phyloP scores from a whole-genome alignment of 2,888 invertebrate species.

The Hoplodrina blanda region DNA sequence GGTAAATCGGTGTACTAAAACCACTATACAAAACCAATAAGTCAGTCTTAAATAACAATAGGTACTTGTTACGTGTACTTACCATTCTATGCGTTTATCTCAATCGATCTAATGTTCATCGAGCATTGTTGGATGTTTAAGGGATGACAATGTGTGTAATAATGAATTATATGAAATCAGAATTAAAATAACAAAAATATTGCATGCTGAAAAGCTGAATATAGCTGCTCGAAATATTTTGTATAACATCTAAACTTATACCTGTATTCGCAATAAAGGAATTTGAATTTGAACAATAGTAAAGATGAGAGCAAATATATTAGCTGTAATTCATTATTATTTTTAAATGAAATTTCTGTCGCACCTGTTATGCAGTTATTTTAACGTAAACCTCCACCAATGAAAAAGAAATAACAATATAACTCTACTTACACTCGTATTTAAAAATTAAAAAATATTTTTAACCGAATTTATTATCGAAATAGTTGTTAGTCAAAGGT shows the following conservation, averaged over 20 bases:
- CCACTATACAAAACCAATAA: neutral
- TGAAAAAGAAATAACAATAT: neutral
- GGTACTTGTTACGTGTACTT: too few relatives aligned
- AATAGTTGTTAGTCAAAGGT: neutral
- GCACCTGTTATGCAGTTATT: neutral
- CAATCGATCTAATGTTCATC: neutral
- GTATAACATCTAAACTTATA: too few relatives aligned
- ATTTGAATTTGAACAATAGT: too few relatives aligned
- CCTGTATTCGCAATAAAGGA: too few relatives aligned
- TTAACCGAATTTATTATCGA: neutral
- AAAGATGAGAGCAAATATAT: neutral
- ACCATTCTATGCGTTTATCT: neutral
- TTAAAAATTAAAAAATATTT: slow-evolving; percentile 9
- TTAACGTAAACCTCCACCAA: neutral
- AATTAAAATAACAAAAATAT: too few relatives aligned
- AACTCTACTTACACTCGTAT: neutral
- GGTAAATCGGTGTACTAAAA: neutral
- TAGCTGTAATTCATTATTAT: neutral
- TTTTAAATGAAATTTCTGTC: neutral
- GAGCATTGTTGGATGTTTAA: neutral
- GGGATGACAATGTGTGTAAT: too few relatives aligned
- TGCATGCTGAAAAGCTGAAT: too few relatives aligned
- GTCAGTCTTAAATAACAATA: neutral
- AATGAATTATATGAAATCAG: too few relatives aligned
- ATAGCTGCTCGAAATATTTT: too few relatives aligned